Evolutionary conservation across 2,888 invertebrate genomes (phyloP).

Genomic region (Pyrochroa serraticornis): DNA sequence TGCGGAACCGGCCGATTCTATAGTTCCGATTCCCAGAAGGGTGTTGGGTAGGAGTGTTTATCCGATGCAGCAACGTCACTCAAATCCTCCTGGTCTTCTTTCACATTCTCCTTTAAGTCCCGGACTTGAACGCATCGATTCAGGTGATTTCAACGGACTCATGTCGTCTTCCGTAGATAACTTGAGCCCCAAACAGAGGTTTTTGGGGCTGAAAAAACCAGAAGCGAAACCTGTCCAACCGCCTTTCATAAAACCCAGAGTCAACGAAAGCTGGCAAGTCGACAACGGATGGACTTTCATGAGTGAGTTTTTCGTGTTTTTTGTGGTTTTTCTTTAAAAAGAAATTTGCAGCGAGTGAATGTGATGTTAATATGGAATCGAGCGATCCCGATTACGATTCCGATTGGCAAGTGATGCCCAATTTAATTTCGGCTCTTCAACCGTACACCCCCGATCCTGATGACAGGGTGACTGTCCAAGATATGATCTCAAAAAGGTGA

Average conservation of each 20-base stretch:
- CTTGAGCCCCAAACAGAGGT: conserved; percentile 59
- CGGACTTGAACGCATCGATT: conserved; percentile 57
- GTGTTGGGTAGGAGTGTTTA: conserved; percentile 39
- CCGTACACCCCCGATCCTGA: conserved; percentile 62
- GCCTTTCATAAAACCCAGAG: conserved; percentile 64
- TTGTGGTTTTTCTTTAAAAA: conserved; percentile 45
- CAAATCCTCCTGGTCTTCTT: conserved; percentile 58
- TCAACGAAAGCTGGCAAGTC: conserved; percentile 75
- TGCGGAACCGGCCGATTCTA: conserved; percentile 86
- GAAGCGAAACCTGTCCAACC: conserved; percentile 76
- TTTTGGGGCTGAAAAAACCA: conserved; percentile 58
- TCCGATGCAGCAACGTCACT: conserved; percentile 57
- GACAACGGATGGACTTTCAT: conserved; percentile 93
- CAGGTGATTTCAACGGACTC: conserved; percentile 48
- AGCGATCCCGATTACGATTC: conserved; percentile 65
- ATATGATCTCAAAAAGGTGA: conserved; percentile 76
- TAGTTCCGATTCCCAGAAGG: conserved; percentile 55
- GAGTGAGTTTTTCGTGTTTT: conserved; percentile 61
- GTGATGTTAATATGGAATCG: conserved; percentile 58
- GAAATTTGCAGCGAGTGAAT: conserved; percentile 62
- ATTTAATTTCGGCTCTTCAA: conserved; percentile 56
- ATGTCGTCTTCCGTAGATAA: conserved; percentile 46
- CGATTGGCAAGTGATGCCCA: conserved; percentile 56
- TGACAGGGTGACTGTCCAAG: conserved; percentile 74
- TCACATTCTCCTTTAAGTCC: conserved; percentile 46